Conservation (phyloP, 2,797 vertebrate species). For the Labroides dimidiatus region DNA sequence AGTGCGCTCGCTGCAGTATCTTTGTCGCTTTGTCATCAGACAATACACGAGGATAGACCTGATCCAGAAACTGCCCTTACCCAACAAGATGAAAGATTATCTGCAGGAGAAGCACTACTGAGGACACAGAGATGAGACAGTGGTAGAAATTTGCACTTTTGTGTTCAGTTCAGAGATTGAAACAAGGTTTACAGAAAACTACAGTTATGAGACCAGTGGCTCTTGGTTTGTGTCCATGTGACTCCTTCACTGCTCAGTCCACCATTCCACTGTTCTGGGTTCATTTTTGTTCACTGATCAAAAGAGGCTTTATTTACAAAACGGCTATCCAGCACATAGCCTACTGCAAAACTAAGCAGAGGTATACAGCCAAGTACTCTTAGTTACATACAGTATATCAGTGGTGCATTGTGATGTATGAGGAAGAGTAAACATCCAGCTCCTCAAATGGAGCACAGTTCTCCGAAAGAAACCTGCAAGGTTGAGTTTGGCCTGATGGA, state of each 20-base stretch:
- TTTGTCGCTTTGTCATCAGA: constrained; percentile 98
- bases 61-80: constrained; percentile 99
- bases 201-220: constrained; percentile 84
- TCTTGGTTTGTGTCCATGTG: constrained; percentile 83
- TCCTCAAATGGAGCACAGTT: constrained; percentile 46
- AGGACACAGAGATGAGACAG: constrained; percentile 84
- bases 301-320: constrained; percentile 50
- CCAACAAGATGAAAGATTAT: constrained; percentile 99
- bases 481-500: constrained; percentile 27
- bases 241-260: constrained; percentile 68
- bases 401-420: constrained; percentile 39
- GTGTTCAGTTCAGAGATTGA: constrained; percentile 89
- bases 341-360: constrained; percentile 47
- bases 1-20: constrained; percentile 98
- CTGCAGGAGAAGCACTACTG: constrained; percentile 99
- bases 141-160: constrained; percentile 95
- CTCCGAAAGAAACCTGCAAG: constrained; percentile 4
- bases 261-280: constrained; percentile 70
- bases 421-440: constrained; percentile 34
- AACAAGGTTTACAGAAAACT: constrained; percentile 93
- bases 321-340: constrained; percentile 52
- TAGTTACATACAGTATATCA: constrained; percentile 38
- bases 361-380: constrained; percentile 56
- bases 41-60: constrained; percentile 99
- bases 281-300: constrained; percentile 56